These are phyloP conservation scores for Laothoe populi DNA, from an alignment of 2,888 invertebrate genomes.

Conservation along the genomic window DNA sequence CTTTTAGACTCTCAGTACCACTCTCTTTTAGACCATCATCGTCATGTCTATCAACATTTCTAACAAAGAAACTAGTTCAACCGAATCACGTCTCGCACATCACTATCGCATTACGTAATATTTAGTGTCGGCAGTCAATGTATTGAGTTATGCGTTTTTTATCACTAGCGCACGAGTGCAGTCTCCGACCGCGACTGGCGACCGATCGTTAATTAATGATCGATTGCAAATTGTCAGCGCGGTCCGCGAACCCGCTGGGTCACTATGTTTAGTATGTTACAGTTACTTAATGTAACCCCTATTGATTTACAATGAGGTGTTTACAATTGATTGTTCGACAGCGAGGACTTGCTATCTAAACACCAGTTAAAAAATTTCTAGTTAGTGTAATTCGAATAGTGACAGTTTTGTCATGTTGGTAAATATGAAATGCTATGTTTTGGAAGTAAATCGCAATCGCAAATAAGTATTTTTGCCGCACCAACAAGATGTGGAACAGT, in stretches of 20 bases:
- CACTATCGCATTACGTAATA: conserved; percentile 2
- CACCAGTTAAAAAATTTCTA: too few relatives aligned
- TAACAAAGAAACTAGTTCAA: background rate
- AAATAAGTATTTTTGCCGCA: too few relatives aligned
- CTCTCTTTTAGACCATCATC: too few relatives aligned
- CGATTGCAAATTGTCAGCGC: conserved; percentile 26
- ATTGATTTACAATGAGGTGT: background rate
- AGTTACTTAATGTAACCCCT: background rate
- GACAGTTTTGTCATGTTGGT: too few relatives aligned
- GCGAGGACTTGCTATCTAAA: too few relatives aligned
- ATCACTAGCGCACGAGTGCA: conserved; percentile 9
- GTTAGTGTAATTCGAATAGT: too few relatives aligned
- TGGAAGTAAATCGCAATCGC: too few relatives aligned
- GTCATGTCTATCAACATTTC: background rate
- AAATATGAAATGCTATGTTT: too few relatives aligned
- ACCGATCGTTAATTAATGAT: conserved; percentile 15
- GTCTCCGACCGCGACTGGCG: background rate
- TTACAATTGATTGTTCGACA: background rate
- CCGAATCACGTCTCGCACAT: background rate
- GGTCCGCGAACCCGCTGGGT: conserved; percentile 55
- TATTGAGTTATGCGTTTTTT: conserved; percentile 18
- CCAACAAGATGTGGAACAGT: too few relatives aligned
- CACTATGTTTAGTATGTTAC: conserved; percentile 46
- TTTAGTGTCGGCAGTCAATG: conserved; percentile 1
- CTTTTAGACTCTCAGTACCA: too few relatives aligned